phyloP scores from a whole-genome alignment of 2,797 vertebrate genomes.

The Poeciliopsis paucimaculata region DNA sequence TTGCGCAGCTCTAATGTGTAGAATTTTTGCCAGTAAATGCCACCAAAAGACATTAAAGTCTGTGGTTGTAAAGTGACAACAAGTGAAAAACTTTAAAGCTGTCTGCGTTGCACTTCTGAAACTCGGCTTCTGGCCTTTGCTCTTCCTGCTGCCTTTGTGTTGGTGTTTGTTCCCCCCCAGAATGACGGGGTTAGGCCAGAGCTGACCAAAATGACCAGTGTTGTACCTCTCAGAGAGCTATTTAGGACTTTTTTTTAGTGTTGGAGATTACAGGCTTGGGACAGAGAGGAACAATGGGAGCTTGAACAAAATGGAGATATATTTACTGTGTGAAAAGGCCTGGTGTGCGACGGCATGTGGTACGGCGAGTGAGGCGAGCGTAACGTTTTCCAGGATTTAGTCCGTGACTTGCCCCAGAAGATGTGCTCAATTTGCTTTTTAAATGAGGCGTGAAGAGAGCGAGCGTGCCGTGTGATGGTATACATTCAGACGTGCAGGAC shows the following conservation, averaged over 20 bases:
- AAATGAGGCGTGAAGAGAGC: conserved; percentile 80
- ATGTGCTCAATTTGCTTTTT: conserved; percentile 83
- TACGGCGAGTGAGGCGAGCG: conserved; percentile 51
- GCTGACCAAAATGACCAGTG: conserved; percentile 84
- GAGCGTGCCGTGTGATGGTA: conserved; percentile 54
- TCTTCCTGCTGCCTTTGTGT: conserved; percentile 69
- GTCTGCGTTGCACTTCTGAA: conserved; percentile 36
- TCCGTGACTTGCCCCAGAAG: conserved; percentile 67
- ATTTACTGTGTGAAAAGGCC: conserved; percentile 65
- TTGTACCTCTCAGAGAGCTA: conserved; percentile 77
- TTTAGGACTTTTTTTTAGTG: conserved; percentile 72
- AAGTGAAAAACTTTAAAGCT: not conserved
- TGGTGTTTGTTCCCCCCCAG: conserved; percentile 77
- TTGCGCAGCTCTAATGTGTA: not conserved
- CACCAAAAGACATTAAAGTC: not conserved
- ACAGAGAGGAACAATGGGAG: conserved; percentile 68
- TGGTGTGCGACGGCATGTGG: conserved; percentile 27
- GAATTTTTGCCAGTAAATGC: not conserved
- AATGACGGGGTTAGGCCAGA: conserved; percentile 86
- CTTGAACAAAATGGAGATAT: conserved; percentile 67
- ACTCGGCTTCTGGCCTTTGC: conserved; percentile 66
- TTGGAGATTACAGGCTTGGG: conserved; percentile 72
- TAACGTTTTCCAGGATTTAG: conserved; percentile 74
- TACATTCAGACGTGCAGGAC: conserved; percentile 59
- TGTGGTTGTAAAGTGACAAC: not conserved